Evolutionary conservation across 2,797 vertebrate species (phyloP).

Genomic region (Sebastes ruberrimus): DNA sequence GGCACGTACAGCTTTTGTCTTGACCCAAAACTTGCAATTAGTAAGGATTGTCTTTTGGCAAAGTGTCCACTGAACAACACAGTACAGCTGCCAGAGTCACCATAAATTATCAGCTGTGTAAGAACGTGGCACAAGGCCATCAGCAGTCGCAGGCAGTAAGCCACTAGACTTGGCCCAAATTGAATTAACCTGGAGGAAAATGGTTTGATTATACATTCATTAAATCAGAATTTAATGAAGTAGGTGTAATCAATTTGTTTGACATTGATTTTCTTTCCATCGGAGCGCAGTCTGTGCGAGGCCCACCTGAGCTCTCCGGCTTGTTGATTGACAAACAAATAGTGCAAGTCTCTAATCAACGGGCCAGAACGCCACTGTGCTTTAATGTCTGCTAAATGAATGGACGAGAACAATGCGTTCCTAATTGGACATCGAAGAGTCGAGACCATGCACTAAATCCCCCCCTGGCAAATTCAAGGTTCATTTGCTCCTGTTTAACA

Average conservation of each 20-base stretch:
- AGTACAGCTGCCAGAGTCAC: background rate
- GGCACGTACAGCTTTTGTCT: background rate
- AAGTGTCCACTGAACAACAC: background rate
- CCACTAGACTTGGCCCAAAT: background rate
- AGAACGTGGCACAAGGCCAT: background rate
- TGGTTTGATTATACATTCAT: constrained; percentile 33
- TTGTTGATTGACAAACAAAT: constrained; percentile 14
- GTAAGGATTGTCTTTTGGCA: background rate
- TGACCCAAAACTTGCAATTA: background rate
- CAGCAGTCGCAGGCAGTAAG: background rate
- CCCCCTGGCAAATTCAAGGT: constrained; percentile 2
- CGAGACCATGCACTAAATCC: background rate
- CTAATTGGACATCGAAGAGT: constrained; percentile 25
- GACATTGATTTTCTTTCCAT: constrained; percentile 31
- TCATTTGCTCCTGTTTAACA: constrained; percentile 38
- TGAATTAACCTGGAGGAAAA: constrained; percentile 33
- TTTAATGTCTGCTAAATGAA: background rate
- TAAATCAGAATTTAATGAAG: constrained; percentile 38
- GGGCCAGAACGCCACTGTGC: background rate
- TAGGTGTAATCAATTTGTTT: constrained; percentile 36
- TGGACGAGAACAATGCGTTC: background rate
- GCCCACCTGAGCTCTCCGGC: background rate
- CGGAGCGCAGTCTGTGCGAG: background rate
- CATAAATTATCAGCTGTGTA: background rate
- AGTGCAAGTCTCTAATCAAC: background rate